phyloP scores from a whole-genome alignment of 37 sponge, comb jelly and placozoan species.

The Mnemiopsis leidyi region DNA sequence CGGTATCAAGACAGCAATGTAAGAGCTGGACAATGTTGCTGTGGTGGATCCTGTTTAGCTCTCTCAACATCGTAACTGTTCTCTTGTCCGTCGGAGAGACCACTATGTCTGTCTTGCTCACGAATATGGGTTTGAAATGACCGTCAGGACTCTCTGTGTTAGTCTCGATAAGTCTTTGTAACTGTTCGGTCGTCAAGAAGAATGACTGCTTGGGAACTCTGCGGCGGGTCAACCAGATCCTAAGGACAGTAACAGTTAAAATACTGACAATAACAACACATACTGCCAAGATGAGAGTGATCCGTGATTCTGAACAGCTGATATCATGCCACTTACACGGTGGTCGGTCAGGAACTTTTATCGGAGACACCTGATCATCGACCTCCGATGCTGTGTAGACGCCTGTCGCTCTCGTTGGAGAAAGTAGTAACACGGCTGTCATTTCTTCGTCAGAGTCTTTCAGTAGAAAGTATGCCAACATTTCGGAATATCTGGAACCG shows the following conservation, averaged over 20 bases:
- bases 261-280: background rate
- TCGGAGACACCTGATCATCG: background rate
- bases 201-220: slow-evolving; percentile 7
- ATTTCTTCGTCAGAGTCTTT: background rate
- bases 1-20: background rate
- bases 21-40: slow-evolving; percentile 10
- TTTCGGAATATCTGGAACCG: slow-evolving; percentile 26
- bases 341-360: background rate
- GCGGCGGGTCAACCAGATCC: background rate
- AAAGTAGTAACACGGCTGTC: background rate
- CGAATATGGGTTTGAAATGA: background rate
- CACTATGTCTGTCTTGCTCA: background rate
- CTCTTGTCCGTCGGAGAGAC: background rate
- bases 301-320: background rate
- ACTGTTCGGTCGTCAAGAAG: background rate
- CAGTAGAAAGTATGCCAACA: slow-evolving; percentile 10
- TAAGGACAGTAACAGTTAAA: background rate
- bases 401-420: background rate
- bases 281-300: background rate
- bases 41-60: slow-evolving; percentile 2
- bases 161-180: background rate
- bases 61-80: background rate
- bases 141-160: background rate
- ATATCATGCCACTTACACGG: slow-evolving; percentile 17
- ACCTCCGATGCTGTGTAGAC: background rate